A percentile compares a stretch with the other conserved stretches of the same genome.
These are phyloP conservation scores for Puffinus mauretanicus DNA, from an alignment of 2,113 vertebrate species.

Conservation along the genomic window DNA sequence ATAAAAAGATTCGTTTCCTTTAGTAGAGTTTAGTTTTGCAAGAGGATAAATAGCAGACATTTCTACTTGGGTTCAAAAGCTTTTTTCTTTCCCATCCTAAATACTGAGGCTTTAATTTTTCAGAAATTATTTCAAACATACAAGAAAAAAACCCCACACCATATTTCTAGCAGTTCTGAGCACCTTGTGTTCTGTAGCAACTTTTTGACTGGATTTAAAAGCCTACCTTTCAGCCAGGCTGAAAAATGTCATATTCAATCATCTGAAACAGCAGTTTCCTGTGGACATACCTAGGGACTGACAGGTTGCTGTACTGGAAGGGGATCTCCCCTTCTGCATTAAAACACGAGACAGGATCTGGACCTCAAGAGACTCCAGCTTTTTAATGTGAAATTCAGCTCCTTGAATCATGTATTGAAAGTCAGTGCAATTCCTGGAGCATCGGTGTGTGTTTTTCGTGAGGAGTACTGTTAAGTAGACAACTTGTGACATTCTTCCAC, in stretches of 20 bases:
- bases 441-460: accelerated
- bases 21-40: not conserved
- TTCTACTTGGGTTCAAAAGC: not conserved
- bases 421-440: not conserved
- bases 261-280: not conserved
- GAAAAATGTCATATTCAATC: not conserved
- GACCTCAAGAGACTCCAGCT: not conserved
- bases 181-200: not conserved
- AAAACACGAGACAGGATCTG: not conserved
- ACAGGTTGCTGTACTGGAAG: not conserved
- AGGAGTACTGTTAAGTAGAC: not conserved
- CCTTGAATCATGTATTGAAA: not conserved
- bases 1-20: not conserved
- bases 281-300: not conserved
- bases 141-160: too few relatives aligned
- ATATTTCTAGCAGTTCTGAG: not conserved
- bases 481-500: not conserved
- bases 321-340: not conserved
- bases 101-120: not conserved
- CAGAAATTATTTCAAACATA: not conserved
- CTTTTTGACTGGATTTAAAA: not conserved
- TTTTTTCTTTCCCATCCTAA: not conserved
- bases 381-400: not conserved
- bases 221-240: not conserved
- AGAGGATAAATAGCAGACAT: not conserved